Conservation (phyloP, 2,113 vertebrate species). For the Notechis scutatus region DNA sequence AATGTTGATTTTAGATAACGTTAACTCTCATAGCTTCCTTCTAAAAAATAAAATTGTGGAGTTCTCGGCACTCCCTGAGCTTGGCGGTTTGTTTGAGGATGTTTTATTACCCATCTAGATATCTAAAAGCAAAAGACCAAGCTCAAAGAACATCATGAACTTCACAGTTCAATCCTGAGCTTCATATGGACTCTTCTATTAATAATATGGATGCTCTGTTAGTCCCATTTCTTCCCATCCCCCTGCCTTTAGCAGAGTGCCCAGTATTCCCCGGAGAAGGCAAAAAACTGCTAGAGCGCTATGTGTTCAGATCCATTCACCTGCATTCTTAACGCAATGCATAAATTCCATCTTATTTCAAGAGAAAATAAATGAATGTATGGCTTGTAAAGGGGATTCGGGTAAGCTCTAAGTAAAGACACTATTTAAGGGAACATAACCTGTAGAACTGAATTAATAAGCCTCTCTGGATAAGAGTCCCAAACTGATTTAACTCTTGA, state of each 20-base stretch:
- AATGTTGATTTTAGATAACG: neutral
- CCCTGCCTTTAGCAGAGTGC: neutral
- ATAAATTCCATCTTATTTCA: neutral
- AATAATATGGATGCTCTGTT: neutral
- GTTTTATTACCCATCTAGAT: neutral
- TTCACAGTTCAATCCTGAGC: neutral
- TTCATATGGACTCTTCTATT: neutral
- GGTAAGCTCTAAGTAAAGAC: neutral
- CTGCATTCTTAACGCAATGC: neutral
- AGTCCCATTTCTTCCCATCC: neutral
- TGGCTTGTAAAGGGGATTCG: neutral
- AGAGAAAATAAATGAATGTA: neutral
- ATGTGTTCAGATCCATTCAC: neutral
- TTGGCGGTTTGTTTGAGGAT: no score
- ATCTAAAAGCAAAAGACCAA: neutral
- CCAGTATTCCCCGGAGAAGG: neutral
- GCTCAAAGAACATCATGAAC: neutral
- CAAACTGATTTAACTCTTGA: fast-evolving
- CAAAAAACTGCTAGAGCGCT: neutral
- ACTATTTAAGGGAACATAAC: neutral
- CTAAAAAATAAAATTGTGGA: neutral
- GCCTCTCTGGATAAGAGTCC: fast-evolving
- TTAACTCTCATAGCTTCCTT: neutral
- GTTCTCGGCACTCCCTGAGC: no score
- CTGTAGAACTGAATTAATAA: neutral